Evolutionary conservation across 2,113 vertebrate species (phyloP), one percentile per base, ranked within the genome.

Genomic region (Ramphastos sulfuratus): DNA sequence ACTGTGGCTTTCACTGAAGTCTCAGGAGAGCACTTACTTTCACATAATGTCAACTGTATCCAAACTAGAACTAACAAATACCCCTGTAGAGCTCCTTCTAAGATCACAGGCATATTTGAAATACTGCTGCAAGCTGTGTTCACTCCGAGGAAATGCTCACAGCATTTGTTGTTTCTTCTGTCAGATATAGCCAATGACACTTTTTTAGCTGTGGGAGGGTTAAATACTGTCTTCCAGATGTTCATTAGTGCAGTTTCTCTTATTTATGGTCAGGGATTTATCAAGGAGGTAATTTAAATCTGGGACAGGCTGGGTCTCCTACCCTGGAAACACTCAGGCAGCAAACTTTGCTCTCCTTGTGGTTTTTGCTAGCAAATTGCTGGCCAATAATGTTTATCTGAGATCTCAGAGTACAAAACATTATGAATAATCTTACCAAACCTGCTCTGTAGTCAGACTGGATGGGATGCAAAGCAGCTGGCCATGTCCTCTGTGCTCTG

Each of bases 11-110:
- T 91, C 82, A 90, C 74, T 82, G 93, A 88, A 90, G 50, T 90
- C 96, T 95, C 87, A 23, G 66, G 96, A 88, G 95, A 90, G 85
- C 90, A 79, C 80, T 96, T 92, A 94, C 52, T 95, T 96, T 93
- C 73, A 50, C 77, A 79, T 89, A 92, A 85, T 94, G 94, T 95
- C 91, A 95, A 52, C 93, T 59, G n/a, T 93, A 86, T 66, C 93
- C 92, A 93, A 88, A 90, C n/a, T 66, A 86, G 90, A 59, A 65
- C 87, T 95, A 91, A 65, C 27, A 0, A 94, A 91, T 63, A 86
- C 76, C 76, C 76, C 80, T 79, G 70, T 27, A 87, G 76, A 78
- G 80, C 76, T 96, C 66, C 67, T 73, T 75, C 69, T 50, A 79
- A 93, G 70, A 88, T 88, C 93, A 95, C 58, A 83, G 87, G 25